phyloP scores from a whole-genome alignment of 2,797 vertebrate species.

The Artibeus lituratus region DNA sequence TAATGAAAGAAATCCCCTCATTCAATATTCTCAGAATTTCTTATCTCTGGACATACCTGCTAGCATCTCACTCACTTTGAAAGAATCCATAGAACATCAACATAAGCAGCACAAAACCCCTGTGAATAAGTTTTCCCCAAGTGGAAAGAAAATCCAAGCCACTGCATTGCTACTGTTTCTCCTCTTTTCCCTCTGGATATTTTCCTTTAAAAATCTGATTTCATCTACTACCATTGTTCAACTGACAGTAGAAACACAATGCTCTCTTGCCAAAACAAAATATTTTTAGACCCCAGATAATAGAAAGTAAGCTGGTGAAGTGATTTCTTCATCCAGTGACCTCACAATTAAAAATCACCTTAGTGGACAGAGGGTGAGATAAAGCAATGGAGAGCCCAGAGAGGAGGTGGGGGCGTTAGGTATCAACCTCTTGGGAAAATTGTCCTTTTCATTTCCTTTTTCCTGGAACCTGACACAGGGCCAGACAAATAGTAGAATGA shows the following conservation, averaged over 20 bases:
- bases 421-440: background rate
- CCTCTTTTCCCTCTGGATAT: background rate
- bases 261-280: background rate
- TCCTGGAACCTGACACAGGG: background rate
- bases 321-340: background rate
- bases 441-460: background rate
- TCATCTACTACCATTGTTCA: background rate
- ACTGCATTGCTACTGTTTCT: background rate
- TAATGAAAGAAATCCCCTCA: conserved; percentile 29
- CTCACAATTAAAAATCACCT: background rate
- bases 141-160: background rate
- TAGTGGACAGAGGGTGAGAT: background rate
- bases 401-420: background rate
- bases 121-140: background rate
- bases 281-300: background rate
- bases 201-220: background rate
- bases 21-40: background rate
- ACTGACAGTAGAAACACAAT: background rate
- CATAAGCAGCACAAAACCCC: background rate
- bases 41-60: background rate
- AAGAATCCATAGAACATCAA: background rate
- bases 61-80: background rate
- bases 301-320: background rate
- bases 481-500: background rate
- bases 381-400: background rate